phyloP scores from a whole-genome alignment of 2,113 vertebrate genomes.

The Entomyzon cyanotis region DNA sequence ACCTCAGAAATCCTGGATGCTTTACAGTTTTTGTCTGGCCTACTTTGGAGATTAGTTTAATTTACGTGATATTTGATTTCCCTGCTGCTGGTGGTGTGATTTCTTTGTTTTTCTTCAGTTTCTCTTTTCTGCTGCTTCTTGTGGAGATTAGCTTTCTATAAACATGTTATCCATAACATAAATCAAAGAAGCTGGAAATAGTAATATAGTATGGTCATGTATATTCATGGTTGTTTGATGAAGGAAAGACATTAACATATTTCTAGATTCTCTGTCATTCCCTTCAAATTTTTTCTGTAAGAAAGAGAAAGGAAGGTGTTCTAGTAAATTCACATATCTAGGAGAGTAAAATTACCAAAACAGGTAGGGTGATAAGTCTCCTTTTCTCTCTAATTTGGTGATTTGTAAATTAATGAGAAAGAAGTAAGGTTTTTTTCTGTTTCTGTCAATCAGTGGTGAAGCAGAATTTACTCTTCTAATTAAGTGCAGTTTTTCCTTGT shows the following conservation, averaged over 20 bases:
- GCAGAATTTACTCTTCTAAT: neutral
- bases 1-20: neutral
- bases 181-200: conserved; percentile 46
- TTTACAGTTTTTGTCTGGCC: neutral
- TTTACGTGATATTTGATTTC: conserved; percentile 16
- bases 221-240: conserved; percentile 44
- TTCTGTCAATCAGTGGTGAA: neutral
- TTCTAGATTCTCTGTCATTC: conserved; percentile 1
- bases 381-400: neutral
- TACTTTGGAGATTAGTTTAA: neutral
- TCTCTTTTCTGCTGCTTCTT: neutral
- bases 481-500: neutral
- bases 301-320: neutral
- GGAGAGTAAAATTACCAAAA: neutral
- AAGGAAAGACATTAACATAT: conserved; percentile 38
- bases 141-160: conserved; percentile 25
- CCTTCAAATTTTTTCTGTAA: neutral
- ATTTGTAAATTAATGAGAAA: neutral
- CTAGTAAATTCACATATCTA: neutral
- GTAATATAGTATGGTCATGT: conserved; percentile 7
- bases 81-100: neutral
- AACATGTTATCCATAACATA: conserved; percentile 29
- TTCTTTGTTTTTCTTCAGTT: neutral
- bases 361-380: neutral
- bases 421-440: rapidly evolving